Conservation (phyloP, 2,888 invertebrate genomes). For the Trimorus sp. region DNA sequence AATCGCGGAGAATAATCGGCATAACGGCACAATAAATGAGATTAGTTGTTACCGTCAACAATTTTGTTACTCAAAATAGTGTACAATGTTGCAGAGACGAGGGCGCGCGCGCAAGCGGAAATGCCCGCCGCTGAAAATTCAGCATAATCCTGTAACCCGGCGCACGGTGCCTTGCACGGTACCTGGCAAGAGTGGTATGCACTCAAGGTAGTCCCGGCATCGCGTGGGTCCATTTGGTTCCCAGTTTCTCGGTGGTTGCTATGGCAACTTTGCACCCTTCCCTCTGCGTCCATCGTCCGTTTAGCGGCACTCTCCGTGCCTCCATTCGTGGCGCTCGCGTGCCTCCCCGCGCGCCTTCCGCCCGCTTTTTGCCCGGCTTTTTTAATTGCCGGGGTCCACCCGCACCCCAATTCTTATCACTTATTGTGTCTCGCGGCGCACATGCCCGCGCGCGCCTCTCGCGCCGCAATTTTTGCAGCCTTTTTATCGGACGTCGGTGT, state of each 20-base stretch:
- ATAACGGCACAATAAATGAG: conserved; percentile 20
- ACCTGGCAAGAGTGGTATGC: conserved; percentile 60
- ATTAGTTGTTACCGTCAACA: conserved; percentile 50
- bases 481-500: conserved; percentile 44
- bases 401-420: neutral
- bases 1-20: conserved; percentile 6
- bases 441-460: conserved; percentile 42
- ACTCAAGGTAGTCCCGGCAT: conserved; percentile 63
- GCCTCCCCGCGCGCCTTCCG: conserved; percentile 35
- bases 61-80: conserved; percentile 52
- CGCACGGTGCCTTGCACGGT: conserved; percentile 42
- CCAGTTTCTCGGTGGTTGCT: conserved; percentile 69
- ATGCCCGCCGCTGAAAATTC: conserved; percentile 58
- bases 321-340: conserved; percentile 58
- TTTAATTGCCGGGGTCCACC: conserved; percentile 26
- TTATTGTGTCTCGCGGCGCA: conserved; percentile 18
- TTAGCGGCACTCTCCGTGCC: conserved; percentile 51
- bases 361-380: conserved; percentile 24
- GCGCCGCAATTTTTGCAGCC: conserved; percentile 30
- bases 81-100: conserved; percentile 42
- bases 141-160: conserved; percentile 61
- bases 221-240: conserved; percentile 69
- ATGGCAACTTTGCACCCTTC: conserved; percentile 68
- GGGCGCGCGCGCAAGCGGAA: conserved; percentile 49
- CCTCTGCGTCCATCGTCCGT: conserved; percentile 62